Evolutionary conservation across 2,888 invertebrate species (phyloP), one percentile per base, ranked within the genome.

Genomic region (Subacronicta megacephala): DNA sequence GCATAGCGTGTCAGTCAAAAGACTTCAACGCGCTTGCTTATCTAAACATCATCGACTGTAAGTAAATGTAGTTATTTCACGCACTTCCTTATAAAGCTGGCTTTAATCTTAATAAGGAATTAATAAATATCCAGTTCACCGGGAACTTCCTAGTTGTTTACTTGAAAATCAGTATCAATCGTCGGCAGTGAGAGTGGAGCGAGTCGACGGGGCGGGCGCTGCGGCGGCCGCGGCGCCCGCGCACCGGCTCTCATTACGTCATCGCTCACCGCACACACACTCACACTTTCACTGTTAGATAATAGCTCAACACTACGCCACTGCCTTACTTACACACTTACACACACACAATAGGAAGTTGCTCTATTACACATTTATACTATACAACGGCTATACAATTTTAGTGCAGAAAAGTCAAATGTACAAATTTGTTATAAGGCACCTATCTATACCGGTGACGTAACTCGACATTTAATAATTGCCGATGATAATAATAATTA

Each of bases 231-330:
- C 53, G 55, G 77, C 81, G 81, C 72, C 71, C 74, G 84, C 83
- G 80, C 82, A 78, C 76, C 74, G 78, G 71, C 76, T 65, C 50
- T 49, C 56, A 72, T 93, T 93, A 87, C 93, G 90, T 92, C 93
- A 93, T 62, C 77, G 80, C 72, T 72, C 90, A 84, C 72, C 85
- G 75, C 89, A 85, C 92, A 92, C 92, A 93, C 90, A 89, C 87
- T 85, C 89, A 89, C 88, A 92, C 92, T 92, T 92, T 90, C 90
- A 91, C 90, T 92, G 88, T 93, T 94, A 93, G 92, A 92, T 93
- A 93, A 94, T 89, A 88, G 79, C 82, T 82, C 81, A 83, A 85
- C 81, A 88, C 90, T 75, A 82, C 81, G 84, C 88, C 81, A 87
- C 86, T 90, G 92, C 85, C 92, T 92, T 91, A 93, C 93, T 92